Evolutionary conservation across 64 coral and sea anemone genomes (phyloP).

Genomic region (Cladopsammia gracilis): DNA sequence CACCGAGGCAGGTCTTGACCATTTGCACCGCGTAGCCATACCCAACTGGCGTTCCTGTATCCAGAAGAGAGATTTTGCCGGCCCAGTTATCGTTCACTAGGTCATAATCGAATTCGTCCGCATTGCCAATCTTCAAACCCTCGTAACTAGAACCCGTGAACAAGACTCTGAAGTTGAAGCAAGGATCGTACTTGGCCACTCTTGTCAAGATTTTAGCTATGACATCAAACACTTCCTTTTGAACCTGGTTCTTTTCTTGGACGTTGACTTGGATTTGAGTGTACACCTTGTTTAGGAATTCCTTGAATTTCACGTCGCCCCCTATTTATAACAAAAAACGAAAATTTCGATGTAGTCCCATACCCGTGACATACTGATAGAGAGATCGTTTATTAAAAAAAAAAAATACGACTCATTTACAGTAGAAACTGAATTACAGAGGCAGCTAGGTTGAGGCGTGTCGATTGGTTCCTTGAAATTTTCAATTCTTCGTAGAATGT

Average conservation of each 20-base stretch:
- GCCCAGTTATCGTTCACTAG: slow-evolving; percentile 19
- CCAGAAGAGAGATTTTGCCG: background rate
- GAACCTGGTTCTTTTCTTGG: background rate
- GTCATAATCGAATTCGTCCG: slow-evolving; percentile 57
- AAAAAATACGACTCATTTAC: too few species aligned
- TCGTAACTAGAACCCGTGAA: slow-evolving; percentile 47
- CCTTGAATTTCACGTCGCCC: background rate
- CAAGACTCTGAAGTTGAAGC: slow-evolving; percentile 4
- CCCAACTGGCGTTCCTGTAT: background rate
- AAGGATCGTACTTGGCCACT: slow-evolving; percentile 22
- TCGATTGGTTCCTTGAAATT: too few species aligned
- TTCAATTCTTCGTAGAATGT: too few species aligned
- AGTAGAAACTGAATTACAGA: too few species aligned
- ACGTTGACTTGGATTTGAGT: background rate
- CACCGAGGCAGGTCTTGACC: background rate
- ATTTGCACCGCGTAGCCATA: slow-evolving; percentile 34
- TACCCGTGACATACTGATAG: too few species aligned
- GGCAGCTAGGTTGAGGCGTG: too few species aligned
- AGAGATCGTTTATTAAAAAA: too few species aligned
- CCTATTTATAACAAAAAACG: background rate
- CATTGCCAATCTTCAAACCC: slow-evolving; percentile 21
- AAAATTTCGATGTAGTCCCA: too few species aligned
- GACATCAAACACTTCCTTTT: background rate
- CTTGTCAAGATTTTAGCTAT: slow-evolving; percentile 6
- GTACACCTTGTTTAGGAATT: background rate